Percentiles rank a stretch among this genome's conserved stretches.
Evolutionary conservation across 1,140 invertebrate genomes (phyloP).

Genomic region (Popillia japonica): DNA sequence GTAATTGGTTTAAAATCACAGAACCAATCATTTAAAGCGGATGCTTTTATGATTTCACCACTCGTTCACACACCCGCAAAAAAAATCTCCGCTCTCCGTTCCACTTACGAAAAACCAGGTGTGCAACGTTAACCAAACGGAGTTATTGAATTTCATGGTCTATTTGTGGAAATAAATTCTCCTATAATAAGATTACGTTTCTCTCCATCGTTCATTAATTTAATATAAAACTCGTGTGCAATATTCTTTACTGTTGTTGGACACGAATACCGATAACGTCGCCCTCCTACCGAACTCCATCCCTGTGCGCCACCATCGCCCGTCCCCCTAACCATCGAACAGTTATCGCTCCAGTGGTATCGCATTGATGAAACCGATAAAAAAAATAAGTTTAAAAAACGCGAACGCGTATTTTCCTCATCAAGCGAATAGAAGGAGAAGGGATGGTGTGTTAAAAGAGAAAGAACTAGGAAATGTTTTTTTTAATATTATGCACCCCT

Average conservation of each 20-base stretch:
- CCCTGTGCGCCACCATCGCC: not conserved
- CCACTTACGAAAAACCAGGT: no score
- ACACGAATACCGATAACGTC: not conserved
- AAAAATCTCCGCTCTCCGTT: no score
- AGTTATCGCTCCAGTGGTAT: not conserved
- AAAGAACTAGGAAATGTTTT: no score
- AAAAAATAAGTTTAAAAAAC: not conserved
- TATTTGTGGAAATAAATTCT: constrained; percentile 6
- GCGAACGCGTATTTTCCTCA: not conserved
- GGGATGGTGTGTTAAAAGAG: no score
- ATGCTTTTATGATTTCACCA: no score
- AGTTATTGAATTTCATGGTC: constrained; percentile 11
- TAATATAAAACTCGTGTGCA: constrained; percentile 15
- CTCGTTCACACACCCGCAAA: no score
- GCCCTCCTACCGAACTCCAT: not conserved
- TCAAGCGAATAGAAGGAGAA: not conserved
- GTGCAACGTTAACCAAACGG: not conserved
- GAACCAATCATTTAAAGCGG: no score
- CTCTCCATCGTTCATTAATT: constrained; percentile 14
- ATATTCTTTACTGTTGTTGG: constrained; percentile 15
- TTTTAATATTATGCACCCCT: no score
- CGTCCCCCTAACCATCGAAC: not conserved
- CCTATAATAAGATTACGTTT: not conserved
- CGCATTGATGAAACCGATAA: not conserved
- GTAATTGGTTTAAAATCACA: no score